Conservation (phyloP, 2,797 vertebrate species). For the Odontamblyopus lacepedii region DNA sequence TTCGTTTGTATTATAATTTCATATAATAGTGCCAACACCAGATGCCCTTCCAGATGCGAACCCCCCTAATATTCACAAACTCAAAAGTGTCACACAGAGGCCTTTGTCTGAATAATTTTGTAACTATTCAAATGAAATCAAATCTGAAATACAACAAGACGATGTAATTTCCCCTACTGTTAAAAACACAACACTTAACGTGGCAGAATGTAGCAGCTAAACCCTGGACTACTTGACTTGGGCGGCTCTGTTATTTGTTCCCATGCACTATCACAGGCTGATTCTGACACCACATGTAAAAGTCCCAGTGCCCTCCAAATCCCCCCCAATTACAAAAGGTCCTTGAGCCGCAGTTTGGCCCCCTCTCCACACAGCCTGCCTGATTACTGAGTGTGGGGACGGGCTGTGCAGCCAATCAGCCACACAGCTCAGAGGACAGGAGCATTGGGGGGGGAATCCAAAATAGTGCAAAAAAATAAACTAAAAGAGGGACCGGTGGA, state of each 20-base stretch:
- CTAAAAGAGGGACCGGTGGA: constrained; percentile 74
- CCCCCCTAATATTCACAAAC: not conserved
- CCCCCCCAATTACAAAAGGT: constrained; percentile 79
- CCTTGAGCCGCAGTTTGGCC: constrained; percentile 78
- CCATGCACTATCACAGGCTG: constrained; percentile 57
- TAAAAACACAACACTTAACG: constrained; percentile 1
- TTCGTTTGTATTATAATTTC: no score
- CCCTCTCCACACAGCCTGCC: constrained; percentile 69
- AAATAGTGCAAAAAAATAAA: constrained; percentile 78
- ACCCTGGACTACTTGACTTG: constrained; percentile 58
- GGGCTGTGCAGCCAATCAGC: constrained; percentile 78
- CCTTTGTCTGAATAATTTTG: no score
- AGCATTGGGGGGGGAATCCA: constrained; percentile 63
- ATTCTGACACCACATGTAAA: constrained; percentile 73
- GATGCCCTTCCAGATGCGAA: not conserved
- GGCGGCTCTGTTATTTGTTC: constrained; percentile 46
- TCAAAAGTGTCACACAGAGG: not conserved
- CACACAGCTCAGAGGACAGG: constrained; percentile 68
- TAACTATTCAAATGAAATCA: not conserved
- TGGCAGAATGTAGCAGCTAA: constrained; percentile 43
- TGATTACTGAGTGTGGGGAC: constrained; percentile 81
- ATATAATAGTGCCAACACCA: not conserved
- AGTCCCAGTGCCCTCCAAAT: constrained; percentile 74
- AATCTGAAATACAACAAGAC: not conserved
- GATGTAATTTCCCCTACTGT: not conserved